phyloP scores from a whole-genome alignment of 2,797 vertebrate species.

The Gymnoscopelus braueri region DNA sequence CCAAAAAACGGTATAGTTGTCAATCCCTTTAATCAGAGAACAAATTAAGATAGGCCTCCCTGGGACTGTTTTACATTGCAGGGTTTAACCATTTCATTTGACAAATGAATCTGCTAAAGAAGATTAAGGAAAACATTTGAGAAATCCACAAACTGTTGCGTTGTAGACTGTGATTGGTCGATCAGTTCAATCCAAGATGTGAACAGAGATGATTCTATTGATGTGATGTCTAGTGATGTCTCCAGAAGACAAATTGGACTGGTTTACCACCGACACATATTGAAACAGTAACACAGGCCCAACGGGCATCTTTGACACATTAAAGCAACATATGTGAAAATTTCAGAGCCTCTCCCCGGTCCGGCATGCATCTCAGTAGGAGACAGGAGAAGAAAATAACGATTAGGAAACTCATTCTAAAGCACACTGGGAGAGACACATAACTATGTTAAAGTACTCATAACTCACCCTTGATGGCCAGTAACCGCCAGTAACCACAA shows the following conservation, averaged over 20 bases:
- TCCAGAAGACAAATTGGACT: conserved; percentile 20
- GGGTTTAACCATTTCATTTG: not conserved
- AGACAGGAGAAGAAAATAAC: conserved; percentile 59
- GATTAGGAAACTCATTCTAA: conserved; percentile 59
- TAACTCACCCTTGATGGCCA: conserved; percentile 39
- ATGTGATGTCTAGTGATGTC: too few relatives aligned
- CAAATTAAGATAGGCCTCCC: not conserved
- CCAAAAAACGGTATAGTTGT: conserved; percentile 7
- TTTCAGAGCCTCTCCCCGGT: conserved; percentile 53
- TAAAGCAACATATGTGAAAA: conserved; percentile 66
- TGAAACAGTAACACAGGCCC: conserved; percentile 50
- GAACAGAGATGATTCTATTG: too few relatives aligned
- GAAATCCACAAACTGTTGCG: not conserved
- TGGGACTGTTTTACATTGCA: not conserved
- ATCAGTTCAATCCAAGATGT: too few relatives aligned
- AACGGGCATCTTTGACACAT: conserved; percentile 54
- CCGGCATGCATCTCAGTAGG: conserved; percentile 59
- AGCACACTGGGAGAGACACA: conserved; percentile 49
- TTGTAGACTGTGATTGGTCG: not conserved
- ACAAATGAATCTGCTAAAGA: not conserved
- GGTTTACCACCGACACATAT: conserved; percentile 20
- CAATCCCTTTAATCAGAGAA: conserved; percentile 21
- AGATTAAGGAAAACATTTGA: not conserved
- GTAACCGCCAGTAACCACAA: conserved; percentile 18
- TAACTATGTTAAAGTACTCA: conserved; percentile 45